Base-by-base conservation (phyloP, 2,797 vertebrate genomes). In the Synaphobranchus kaupii region DNA sequence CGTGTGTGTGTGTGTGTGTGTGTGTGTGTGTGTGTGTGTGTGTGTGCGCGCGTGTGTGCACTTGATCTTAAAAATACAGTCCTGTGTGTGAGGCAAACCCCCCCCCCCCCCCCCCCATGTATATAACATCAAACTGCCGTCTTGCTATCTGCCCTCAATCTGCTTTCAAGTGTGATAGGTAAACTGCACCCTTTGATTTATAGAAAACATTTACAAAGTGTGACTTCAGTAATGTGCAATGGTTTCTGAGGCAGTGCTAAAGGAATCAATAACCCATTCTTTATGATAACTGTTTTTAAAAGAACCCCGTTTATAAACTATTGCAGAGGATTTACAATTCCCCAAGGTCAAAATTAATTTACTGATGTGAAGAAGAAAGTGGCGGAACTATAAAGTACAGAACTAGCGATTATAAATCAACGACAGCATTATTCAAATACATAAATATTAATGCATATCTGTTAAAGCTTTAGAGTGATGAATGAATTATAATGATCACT, bases 251-350 rank as follows among this genome's bases (percentile, higher is more conserved):
- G 92, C 92, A 92, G 92, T 58, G 54, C 91, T 84, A 86, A 83
- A 92, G 90, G 92, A 34, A 95, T 96, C 95, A 90, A 96, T 96
- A 96, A 94, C 94, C 89, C 93, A 94, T 95, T 94, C 92, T 94
- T 95, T 95, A 94, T 89, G 90, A 92, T 93, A 93, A 92, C 92
- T 90, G 92, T 93, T 94, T 93, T 95, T 94, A 93, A 94, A 83
- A 66, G 93, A 95, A 93, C 92, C 92, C 85, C 90, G 90, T 94
- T 93, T 86, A 85, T 89, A 88, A 89, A 90, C 31, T 90, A 56
- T 91, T 92, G 87, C 84, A 86, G 22, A 83, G 94, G 93, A 95
- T 94, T 91, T 94, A 95, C 22, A 63, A 90, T 89, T 15, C 87
- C 68, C 73, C 48, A 0, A 34, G 94, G 94, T 95, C 93, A 95